Percentiles rank a stretch among this genome's conserved stretches.
phyloP scores from a whole-genome alignment of 2,888 invertebrate species.

The Aphodius granarius region DNA sequence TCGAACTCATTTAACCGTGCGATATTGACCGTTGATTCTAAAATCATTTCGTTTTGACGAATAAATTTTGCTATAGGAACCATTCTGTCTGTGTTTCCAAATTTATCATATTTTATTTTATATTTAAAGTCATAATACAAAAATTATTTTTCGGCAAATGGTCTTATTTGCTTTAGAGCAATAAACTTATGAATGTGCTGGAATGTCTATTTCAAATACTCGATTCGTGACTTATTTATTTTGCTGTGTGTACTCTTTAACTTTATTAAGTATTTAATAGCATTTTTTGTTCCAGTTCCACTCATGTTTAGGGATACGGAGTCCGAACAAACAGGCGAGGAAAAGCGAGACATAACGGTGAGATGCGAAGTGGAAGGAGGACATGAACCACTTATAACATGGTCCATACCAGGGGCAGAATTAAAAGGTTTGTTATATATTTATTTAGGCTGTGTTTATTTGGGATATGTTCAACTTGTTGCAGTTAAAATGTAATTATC shows the following conservation, averaged over 20 bases:
- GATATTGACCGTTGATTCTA: neutral
- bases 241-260: no score
- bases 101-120: no score
- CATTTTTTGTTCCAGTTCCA: conserved; percentile 53
- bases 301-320: conserved; percentile 60
- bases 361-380: conserved; percentile 61
- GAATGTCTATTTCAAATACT: conserved; percentile 17
- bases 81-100: no score
- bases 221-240: conserved; percentile 20
- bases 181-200: no score
- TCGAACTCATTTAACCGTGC: neutral
- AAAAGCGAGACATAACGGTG: conserved; percentile 57
- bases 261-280: no score
- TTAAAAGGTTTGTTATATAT: conserved; percentile 62
- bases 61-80: neutral
- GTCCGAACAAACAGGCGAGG: conserved; percentile 55
- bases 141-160: no score
- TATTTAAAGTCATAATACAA: no score
- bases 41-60: neutral
- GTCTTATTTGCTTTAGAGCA: no score
- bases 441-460: neutral
- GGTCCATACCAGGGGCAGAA: conserved; percentile 75
- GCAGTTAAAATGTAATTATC: neutral
- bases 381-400: conserved; percentile 70
- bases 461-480: neutral